These are phyloP conservation scores for Morpho helenor DNA, from an alignment of 2,888 invertebrate genomes.

Conservation along the genomic window DNA sequence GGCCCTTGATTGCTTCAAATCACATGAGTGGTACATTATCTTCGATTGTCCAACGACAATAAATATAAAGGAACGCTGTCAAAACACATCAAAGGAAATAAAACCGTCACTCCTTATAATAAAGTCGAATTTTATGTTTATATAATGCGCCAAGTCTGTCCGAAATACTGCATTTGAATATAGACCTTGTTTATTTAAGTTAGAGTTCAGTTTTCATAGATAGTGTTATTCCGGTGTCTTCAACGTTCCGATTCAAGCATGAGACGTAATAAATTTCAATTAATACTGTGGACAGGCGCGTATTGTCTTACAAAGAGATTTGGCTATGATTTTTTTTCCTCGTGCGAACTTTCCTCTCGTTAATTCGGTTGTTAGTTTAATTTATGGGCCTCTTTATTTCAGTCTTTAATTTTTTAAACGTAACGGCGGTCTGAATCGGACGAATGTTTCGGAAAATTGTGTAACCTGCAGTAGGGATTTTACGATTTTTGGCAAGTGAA, in stretches of 20 bases:
- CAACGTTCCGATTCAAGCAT: conserved; percentile 52
- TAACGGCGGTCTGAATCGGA: too few relatives aligned
- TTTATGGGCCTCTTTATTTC: conserved; percentile 7
- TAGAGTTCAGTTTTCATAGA: conserved; percentile 39
- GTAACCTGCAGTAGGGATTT: too few relatives aligned
- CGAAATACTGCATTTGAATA: conserved; percentile 27
- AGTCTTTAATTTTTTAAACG: background rate
- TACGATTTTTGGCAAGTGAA: too few relatives aligned
- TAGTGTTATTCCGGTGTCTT: conserved; percentile 39
- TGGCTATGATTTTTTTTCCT: conserved; percentile 46
- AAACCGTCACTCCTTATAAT: conserved; percentile 1
- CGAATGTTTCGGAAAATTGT: too few relatives aligned
- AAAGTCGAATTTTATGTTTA: conserved; percentile 16
- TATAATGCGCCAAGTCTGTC: background rate
- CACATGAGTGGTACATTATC: conserved; percentile 71
- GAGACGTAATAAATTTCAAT: conserved; percentile 76
- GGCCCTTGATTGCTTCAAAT: conserved; percentile 69
- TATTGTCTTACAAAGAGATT: conserved; percentile 65
- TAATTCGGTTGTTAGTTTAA: conserved; percentile 13
- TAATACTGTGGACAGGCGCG: conserved; percentile 63
- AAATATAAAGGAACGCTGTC: conserved; percentile 47
- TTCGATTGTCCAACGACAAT: conserved; percentile 66
- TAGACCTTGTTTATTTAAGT: conserved; percentile 27
- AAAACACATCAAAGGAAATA: conserved; percentile 10
- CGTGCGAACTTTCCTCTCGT: conserved; percentile 30